Evolutionary conservation across 1,140 invertebrate genomes (phyloP).

Genomic region (Drosophila miranda): DNA sequence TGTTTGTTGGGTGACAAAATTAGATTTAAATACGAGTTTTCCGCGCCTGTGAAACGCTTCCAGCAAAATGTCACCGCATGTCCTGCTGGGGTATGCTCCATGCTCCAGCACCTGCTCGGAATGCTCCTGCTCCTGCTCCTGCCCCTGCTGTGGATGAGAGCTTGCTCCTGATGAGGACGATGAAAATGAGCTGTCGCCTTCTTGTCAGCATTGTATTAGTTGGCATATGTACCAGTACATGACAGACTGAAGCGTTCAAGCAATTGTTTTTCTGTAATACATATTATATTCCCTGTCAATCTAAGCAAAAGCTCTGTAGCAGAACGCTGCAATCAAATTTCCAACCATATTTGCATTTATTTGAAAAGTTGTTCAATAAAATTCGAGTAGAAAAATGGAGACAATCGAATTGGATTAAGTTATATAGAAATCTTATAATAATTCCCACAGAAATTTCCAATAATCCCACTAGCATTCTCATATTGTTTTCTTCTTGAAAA

Average conservation of each 20-base stretch:
- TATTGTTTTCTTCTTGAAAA: too few species aligned
- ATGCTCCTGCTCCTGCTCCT: too few species aligned
- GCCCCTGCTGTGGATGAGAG: too few species aligned
- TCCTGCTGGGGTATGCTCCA: conserved; percentile 32
- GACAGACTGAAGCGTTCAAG: too few species aligned
- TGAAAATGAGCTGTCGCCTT: conserved; percentile 65
- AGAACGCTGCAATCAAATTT: conserved; percentile 63
- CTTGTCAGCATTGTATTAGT: not conserved
- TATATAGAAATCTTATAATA: not conserved
- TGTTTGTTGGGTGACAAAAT: conserved; percentile 76
- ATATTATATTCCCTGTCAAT: too few species aligned
- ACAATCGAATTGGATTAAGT: conserved; percentile 14
- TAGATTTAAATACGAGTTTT: conserved; percentile 72
- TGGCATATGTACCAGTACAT: conserved; percentile 22
- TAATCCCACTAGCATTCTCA: not conserved
- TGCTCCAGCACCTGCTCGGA: not conserved
- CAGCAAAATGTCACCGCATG: conserved; percentile 72
- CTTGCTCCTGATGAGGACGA: conserved; percentile 7
- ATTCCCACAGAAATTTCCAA: not conserved
- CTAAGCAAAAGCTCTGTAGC: not conserved
- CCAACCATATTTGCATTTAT: conserved; percentile 63
- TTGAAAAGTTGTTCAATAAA: conserved; percentile 71
- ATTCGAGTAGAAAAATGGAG: conserved; percentile 37
- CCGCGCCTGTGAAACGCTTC: conserved; percentile 49
- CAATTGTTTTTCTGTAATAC: not conserved